A percentile compares a stretch with the other conserved stretches of the same genome.
Conservation (phyloP, 2,113 vertebrate genomes). For the Chaenogobius annularis region DNA sequence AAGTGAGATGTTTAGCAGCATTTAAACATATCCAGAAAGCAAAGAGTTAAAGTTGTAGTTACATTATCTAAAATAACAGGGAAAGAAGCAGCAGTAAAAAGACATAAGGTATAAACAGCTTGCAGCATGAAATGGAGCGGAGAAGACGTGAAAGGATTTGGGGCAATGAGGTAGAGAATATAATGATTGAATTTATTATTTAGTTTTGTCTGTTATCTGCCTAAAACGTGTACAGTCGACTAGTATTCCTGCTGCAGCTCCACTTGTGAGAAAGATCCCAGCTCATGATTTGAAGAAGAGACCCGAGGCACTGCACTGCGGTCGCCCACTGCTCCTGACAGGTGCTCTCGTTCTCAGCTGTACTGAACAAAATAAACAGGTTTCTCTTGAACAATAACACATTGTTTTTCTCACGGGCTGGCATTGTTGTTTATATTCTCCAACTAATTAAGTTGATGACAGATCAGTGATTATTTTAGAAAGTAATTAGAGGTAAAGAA, state of each 20-base stretch:
- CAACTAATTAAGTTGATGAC: background rate
- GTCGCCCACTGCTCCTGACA: background rate
- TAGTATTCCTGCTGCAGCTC: background rate
- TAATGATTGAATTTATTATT: background rate
- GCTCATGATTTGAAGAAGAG: background rate
- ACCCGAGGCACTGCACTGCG: background rate
- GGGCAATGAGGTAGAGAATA: background rate
- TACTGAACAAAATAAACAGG: background rate
- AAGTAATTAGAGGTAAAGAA: background rate
- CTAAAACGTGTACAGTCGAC: background rate
- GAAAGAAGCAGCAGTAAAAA: too few relatives aligned
- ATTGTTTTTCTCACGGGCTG: background rate
- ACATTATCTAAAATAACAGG: too few relatives aligned
- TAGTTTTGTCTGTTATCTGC: background rate
- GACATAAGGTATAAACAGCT: too few relatives aligned
- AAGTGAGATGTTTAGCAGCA: constrained; percentile 13
- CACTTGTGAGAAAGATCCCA: background rate
- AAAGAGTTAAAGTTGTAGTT: constrained; percentile 16
- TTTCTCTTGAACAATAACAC: background rate
- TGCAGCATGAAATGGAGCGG: too few relatives aligned
- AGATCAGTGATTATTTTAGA: background rate
- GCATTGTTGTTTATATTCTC: background rate
- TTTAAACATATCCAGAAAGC: constrained; percentile 27
- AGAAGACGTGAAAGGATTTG: too few relatives aligned
- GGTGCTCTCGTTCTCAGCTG: background rate